A percentile compares a stretch with the other conserved stretches of the same genome.
These are phyloP conservation scores for Alouatta palliata DNA, from an alignment of 2,113 vertebrate genomes.

Conservation along the genomic window DNA sequence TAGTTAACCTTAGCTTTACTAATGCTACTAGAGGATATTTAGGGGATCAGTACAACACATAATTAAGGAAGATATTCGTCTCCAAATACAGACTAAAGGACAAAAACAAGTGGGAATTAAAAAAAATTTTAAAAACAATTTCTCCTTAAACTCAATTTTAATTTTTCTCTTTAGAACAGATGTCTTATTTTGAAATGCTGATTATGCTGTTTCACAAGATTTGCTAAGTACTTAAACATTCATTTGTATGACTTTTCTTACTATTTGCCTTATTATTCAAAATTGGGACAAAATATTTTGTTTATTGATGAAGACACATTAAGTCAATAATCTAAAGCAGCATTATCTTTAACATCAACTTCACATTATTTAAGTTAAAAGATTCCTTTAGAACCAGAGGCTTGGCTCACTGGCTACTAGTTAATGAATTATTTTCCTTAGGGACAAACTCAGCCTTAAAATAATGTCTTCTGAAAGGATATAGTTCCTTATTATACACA, in stretches of 20 bases:
- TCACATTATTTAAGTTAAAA: background rate
- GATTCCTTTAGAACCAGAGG: background rate
- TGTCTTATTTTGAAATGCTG: background rate
- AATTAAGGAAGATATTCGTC: background rate
- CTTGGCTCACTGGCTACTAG: background rate
- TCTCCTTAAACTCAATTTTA: background rate
- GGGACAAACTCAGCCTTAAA: background rate
- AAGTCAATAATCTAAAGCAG: background rate
- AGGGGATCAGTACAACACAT: background rate
- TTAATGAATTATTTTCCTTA: background rate
- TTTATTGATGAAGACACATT: background rate
- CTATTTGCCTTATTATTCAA: conserved; percentile 2
- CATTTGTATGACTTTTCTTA: conserved; percentile 4
- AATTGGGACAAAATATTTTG: background rate
- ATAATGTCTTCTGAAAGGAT: background rate
- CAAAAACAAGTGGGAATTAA: background rate
- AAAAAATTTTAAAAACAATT: background rate
- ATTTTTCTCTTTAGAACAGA: background rate
- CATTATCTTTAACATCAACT: background rate
- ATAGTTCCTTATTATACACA: background rate
- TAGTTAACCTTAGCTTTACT: background rate
- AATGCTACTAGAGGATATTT: background rate
- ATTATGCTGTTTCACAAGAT: conserved; percentile 15
- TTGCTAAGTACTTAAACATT: background rate
- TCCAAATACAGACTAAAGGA: background rate